Percentiles rank a stretch among this genome's conserved stretches.
These are phyloP conservation scores for Onychomys leucogaster DNA, from an alignment of 2,797 vertebrate species.

Conservation along the genomic window DNA sequence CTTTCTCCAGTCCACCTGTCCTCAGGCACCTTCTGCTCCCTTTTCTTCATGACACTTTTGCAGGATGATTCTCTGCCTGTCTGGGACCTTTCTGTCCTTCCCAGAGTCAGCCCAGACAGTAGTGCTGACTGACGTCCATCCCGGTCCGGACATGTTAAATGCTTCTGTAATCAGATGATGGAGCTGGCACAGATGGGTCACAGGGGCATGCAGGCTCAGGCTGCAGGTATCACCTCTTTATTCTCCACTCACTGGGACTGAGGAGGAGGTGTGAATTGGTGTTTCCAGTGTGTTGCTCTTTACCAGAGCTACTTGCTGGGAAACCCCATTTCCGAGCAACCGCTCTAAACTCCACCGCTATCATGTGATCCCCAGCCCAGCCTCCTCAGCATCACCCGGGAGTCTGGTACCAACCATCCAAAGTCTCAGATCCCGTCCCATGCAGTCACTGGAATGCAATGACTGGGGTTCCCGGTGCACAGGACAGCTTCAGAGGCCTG, in stretches of 20 bases:
- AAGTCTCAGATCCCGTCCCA: accelerated
- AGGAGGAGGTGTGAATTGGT: neutral
- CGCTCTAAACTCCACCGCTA: accelerated
- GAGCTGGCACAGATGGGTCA: neutral
- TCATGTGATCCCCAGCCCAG: accelerated
- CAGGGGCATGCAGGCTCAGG: accelerated
- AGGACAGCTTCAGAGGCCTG: neutral
- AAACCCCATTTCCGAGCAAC: neutral
- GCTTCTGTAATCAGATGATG: too few relatives aligned
- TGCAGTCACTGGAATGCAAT: neutral
- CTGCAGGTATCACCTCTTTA: neutral
- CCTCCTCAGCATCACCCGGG: accelerated
- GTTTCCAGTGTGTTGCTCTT: neutral
- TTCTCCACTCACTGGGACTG: too few relatives aligned
- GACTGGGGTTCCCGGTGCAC: accelerated
- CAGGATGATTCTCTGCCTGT: neutral
- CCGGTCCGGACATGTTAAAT: accelerated
- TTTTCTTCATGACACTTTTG: neutral
- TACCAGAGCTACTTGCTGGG: neutral
- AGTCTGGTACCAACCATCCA: neutral
- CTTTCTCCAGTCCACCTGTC: accelerated
- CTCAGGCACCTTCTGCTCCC: too few relatives aligned
- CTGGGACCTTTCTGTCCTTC: neutral
- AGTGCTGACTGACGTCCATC: too few relatives aligned
- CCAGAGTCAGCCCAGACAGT: too few relatives aligned